phyloP scores from a whole-genome alignment of 2,888 invertebrate genomes.

The Tiliacea citrago region DNA sequence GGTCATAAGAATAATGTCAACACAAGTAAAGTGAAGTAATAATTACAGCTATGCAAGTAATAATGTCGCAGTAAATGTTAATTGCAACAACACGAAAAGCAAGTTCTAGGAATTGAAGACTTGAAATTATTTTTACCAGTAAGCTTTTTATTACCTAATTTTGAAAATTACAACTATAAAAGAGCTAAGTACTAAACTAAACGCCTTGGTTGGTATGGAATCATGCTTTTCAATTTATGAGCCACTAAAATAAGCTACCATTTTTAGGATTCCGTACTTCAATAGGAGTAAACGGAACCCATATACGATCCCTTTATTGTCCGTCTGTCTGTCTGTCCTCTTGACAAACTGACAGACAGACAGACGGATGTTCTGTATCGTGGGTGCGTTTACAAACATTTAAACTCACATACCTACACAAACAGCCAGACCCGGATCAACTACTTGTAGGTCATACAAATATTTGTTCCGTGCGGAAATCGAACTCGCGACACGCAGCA shows the following conservation, averaged over 20 bases:
- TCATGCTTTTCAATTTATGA: not conserved
- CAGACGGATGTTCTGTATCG: too few species aligned
- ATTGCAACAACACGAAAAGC: constrained; percentile 38
- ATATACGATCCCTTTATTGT: too few species aligned
- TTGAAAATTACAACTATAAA: not conserved
- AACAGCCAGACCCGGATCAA: too few species aligned
- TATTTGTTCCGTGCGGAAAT: too few species aligned
- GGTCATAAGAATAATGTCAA: constrained; percentile 15
- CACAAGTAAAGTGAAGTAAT: constrained; percentile 16
- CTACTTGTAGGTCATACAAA: too few species aligned
- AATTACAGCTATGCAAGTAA: constrained; percentile 32
- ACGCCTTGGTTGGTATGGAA: not conserved
- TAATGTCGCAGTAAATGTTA: constrained; percentile 29
- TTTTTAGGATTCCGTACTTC: not conserved
- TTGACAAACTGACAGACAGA: too few species aligned
- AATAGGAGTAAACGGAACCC: too few species aligned
- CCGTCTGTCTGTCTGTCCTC: too few species aligned
- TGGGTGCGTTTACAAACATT: too few species aligned
- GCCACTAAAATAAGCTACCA: not conserved
- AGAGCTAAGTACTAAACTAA: not conserved
- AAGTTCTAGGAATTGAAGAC: constrained; percentile 11
- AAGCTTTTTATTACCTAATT: not conserved
- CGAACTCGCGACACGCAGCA: too few species aligned
- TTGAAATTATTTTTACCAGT: constrained; percentile 4
- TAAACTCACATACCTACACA: too few species aligned